These are phyloP conservation scores for Carassius carassius DNA, from an alignment of 2,113 vertebrate genomes.

Conservation along the genomic window DNA sequence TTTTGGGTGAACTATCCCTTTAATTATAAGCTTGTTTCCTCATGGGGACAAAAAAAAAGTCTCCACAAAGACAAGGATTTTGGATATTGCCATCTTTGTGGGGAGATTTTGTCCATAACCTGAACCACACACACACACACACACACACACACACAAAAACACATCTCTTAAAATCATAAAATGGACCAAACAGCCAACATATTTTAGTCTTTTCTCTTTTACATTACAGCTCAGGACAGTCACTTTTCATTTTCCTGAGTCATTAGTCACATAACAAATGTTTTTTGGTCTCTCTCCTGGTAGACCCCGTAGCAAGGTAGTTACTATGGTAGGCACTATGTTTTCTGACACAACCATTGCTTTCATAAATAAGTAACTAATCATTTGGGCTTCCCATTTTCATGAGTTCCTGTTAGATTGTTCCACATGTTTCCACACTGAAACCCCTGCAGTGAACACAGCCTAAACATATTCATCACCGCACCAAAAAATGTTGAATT, in stretches of 20 bases:
- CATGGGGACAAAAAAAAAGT: too few relatives aligned
- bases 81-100: too few relatives aligned
- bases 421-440: not conserved
- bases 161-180: not conserved
- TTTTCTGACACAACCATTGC: not conserved
- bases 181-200: not conserved
- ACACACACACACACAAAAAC: too few relatives aligned
- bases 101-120: too few relatives aligned
- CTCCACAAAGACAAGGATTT: too few relatives aligned
- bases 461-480: not conserved
- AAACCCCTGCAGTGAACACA: not conserved
- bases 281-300: not conserved
- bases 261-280: not conserved
- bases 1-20: too few relatives aligned
- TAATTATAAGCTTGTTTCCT: too few relatives aligned
- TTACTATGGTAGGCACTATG: not conserved
- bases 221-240: not conserved
- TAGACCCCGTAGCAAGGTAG: not conserved
- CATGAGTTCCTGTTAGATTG: not conserved
- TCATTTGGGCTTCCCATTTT: not conserved
- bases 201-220: not conserved
- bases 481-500: not conserved
- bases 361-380: not conserved
- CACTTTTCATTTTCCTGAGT: not conserved
- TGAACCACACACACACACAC: too few relatives aligned